Evolutionary conservation across 2,113 vertebrate species (phyloP).

Genomic region (Phocoena phocoena): DNA sequence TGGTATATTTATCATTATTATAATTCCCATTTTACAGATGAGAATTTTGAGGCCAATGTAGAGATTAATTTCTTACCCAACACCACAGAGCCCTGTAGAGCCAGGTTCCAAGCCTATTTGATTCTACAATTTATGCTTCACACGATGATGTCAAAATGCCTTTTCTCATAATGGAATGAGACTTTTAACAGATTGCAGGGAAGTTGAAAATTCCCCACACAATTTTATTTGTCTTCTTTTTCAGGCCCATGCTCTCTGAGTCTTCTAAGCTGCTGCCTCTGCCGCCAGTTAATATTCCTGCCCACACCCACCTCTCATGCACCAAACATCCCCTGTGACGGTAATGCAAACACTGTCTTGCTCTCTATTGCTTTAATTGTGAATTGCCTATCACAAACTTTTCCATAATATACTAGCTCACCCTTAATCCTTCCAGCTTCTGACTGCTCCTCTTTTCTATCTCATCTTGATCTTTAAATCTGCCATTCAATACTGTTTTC

Average conservation of each 20-base stretch:
- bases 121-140: not conserved
- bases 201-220: not conserved
- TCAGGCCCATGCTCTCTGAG: not conserved
- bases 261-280: not conserved
- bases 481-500: constrained; percentile 41
- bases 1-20: not conserved
- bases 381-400: constrained; percentile 47
- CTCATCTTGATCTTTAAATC: constrained; percentile 57
- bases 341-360: constrained; percentile 31
- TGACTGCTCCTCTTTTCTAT: constrained; percentile 2
- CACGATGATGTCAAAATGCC: not conserved
- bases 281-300: constrained; percentile 25
- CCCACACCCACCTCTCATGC: not conserved
- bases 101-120: not conserved
- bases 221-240: not conserved
- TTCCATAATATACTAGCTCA: constrained; percentile 58
- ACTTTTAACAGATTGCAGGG: not conserved
- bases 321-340: not conserved
- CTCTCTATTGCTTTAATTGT: constrained; percentile 9
- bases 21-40: constrained; percentile 13
- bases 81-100: not conserved
- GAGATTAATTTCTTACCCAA: not conserved
- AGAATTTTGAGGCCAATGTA: not conserved
- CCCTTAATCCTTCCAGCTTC: constrained; percentile 62
- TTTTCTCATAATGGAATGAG: not conserved